Percentiles rank a stretch among this genome's conserved stretches.
Evolutionary conservation across 1,140 invertebrate species (phyloP).

Genomic region (Eurosta solidaginis): DNA sequence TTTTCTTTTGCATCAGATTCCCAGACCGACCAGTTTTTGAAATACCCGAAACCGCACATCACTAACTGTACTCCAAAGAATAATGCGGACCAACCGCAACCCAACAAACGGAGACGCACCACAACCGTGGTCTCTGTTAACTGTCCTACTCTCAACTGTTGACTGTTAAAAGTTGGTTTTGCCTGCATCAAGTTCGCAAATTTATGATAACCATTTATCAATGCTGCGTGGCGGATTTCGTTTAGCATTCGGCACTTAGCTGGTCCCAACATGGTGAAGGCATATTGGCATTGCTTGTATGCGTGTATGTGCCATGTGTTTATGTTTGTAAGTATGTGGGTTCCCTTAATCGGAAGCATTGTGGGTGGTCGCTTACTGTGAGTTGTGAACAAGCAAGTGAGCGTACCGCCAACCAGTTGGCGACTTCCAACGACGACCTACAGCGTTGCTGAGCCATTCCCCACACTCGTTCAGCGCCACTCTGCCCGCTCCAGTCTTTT

Average conservation of each 20-base stretch:
- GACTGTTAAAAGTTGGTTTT: slow-evolving; percentile 3
- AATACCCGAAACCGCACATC: no score
- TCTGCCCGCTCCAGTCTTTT: no score
- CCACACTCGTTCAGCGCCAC: no score
- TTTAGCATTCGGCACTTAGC: slow-evolving; percentile 26
- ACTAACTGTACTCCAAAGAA: no score
- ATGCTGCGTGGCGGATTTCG: slow-evolving; percentile 12
- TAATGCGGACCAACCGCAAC: slow-evolving; percentile 2
- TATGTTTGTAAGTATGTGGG: background rate
- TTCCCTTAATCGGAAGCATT: slow-evolving; percentile 28
- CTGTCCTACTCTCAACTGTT: background rate
- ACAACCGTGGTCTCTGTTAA: background rate
- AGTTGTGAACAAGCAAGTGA: slow-evolving; percentile 23
- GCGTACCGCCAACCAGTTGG: slow-evolving; percentile 20
- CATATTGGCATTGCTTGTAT: background rate
- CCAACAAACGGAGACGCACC: background rate
- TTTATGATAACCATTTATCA: slow-evolving; percentile 29
- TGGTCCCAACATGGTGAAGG: background rate
- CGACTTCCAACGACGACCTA: slow-evolving; percentile 27
- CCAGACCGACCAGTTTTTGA: no score
- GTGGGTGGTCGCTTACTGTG: slow-evolving; percentile 23
- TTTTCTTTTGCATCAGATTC: no score
- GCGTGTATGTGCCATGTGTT: background rate
- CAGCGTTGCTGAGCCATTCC: slow-evolving; percentile 14
- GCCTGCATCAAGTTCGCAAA: slow-evolving; percentile 27